These are phyloP conservation scores for Chiloscyllium plagiosum DNA, from an alignment of 2,113 vertebrate genomes.

Conservation along the genomic window DNA sequence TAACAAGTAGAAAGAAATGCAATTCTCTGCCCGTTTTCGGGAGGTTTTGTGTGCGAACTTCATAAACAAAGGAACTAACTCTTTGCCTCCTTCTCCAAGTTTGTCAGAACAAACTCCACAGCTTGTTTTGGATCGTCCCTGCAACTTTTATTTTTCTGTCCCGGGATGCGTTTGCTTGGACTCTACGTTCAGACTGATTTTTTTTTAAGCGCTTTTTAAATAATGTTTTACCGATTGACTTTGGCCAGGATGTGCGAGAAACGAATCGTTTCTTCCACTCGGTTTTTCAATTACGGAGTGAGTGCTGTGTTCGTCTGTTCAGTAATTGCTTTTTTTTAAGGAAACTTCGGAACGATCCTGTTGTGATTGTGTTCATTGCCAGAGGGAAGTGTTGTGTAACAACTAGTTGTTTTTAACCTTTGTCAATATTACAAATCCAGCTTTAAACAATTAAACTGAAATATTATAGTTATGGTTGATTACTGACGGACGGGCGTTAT, in stretches of 20 bases:
- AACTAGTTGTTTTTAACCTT: neutral
- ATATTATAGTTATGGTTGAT: neutral
- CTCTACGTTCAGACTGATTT: neutral
- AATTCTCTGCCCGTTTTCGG: neutral
- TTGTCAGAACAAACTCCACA: neutral
- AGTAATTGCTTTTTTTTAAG: neutral
- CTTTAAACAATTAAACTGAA: neutral
- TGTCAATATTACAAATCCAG: slow-evolving; percentile 15
- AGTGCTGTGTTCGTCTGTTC: neutral
- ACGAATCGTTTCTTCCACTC: neutral
- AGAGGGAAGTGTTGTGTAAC: too few relatives aligned
- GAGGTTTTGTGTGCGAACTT: neutral
- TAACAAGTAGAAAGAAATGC: neutral
- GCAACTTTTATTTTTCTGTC: neutral
- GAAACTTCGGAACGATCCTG: neutral
- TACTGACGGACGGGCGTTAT: neutral
- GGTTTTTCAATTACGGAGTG: neutral
- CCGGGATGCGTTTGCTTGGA: neutral
- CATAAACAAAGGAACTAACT: slow-evolving; percentile 12
- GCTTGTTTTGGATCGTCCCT: neutral
- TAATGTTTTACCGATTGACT: neutral
- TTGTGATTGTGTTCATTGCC: neutral
- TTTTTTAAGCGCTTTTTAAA: neutral
- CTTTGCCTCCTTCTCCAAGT: neutral
- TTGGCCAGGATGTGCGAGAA: neutral